A percentile compares a stretch with the other conserved stretches of the same genome.
Conservation (phyloP, 2,888 invertebrate species). For the Catocala fraxini region DNA sequence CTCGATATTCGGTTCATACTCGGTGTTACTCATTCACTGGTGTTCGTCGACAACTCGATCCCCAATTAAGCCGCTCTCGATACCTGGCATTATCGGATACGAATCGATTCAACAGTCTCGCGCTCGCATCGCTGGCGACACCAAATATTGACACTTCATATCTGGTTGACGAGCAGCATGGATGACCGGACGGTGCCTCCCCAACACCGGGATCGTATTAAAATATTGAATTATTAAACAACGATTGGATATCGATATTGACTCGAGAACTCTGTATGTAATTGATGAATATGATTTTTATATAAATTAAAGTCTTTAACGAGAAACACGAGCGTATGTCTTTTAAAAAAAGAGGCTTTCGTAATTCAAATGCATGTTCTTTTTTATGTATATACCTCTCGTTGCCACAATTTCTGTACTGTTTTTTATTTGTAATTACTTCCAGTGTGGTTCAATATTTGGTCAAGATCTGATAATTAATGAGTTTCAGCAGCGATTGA, state of each 20-base stretch:
- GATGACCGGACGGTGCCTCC: slow-evolving; percentile 26
- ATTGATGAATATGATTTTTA: too few relatives aligned
- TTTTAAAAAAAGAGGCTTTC: too few relatives aligned
- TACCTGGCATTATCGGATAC: slow-evolving; percentile 61
- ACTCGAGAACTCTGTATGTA: too few relatives aligned
- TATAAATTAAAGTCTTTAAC: too few relatives aligned
- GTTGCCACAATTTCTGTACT: too few relatives aligned
- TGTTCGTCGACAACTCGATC: slow-evolving; percentile 62
- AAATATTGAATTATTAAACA: slow-evolving; percentile 33
- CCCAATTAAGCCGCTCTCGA: slow-evolving; percentile 76
- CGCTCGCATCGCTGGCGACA: slow-evolving; percentile 59
- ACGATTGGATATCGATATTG: not conserved
- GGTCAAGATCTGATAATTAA: too few relatives aligned
- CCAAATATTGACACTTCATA: slow-evolving; percentile 76
- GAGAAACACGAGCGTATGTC: too few relatives aligned
- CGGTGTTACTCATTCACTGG: slow-evolving; percentile 2
- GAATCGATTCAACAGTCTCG: slow-evolving; percentile 49
- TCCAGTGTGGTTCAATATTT: too few relatives aligned
- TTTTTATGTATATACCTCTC: too few relatives aligned
- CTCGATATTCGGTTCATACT: slow-evolving; percentile 16
- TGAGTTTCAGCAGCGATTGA: too few relatives aligned
- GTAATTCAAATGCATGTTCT: too few relatives aligned
- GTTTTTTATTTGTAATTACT: too few relatives aligned
- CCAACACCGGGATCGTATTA: slow-evolving; percentile 16
- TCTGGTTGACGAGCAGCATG: slow-evolving; percentile 43